These are phyloP conservation scores for Scomberomorus guttatus DNA, from an alignment of 2,797 vertebrate genomes.

Conservation along the genomic window DNA sequence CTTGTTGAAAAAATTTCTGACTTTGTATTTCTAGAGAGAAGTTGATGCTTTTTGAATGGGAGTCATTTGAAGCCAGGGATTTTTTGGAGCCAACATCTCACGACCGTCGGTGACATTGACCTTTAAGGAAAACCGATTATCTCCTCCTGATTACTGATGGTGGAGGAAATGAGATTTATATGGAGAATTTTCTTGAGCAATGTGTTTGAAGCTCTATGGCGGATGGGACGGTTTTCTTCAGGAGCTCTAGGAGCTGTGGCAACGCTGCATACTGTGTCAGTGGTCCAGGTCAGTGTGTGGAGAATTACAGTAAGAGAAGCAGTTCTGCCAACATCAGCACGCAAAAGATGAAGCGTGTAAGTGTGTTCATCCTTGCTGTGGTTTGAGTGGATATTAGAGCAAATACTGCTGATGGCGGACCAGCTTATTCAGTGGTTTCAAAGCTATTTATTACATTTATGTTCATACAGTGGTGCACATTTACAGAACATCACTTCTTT, in stretches of 20 bases:
- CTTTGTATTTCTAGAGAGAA: too few relatives aligned
- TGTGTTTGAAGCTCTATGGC: slow-evolving; percentile 1
- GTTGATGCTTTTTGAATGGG: too few relatives aligned
- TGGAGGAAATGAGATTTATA: too few relatives aligned
- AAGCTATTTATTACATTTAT: not conserved
- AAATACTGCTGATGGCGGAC: slow-evolving; percentile 25
- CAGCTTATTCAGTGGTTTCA: not conserved
- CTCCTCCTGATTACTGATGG: too few relatives aligned
- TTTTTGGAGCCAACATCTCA: too few relatives aligned
- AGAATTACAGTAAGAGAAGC: slow-evolving; percentile 5
- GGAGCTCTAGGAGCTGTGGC: not conserved
- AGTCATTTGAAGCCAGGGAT: too few relatives aligned
- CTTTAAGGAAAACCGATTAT: too few relatives aligned
- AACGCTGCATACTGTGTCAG: not conserved
- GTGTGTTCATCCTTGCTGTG: slow-evolving; percentile 7
- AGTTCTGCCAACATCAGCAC: slow-evolving; percentile 49
- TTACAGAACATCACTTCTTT: not conserved
- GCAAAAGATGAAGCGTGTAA: slow-evolving; percentile 28
- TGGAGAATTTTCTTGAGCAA: not conserved
- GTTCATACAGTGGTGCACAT: not conserved
- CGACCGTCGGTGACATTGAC: too few relatives aligned
- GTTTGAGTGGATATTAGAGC: slow-evolving; percentile 25
- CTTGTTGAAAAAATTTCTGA: too few relatives aligned
- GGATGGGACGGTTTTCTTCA: slow-evolving; percentile 3
- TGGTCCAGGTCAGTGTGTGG: slow-evolving; percentile 27